Evolutionary conservation across 2,888 invertebrate species (phyloP).

Genomic region (Cantharis rufa): DNA sequence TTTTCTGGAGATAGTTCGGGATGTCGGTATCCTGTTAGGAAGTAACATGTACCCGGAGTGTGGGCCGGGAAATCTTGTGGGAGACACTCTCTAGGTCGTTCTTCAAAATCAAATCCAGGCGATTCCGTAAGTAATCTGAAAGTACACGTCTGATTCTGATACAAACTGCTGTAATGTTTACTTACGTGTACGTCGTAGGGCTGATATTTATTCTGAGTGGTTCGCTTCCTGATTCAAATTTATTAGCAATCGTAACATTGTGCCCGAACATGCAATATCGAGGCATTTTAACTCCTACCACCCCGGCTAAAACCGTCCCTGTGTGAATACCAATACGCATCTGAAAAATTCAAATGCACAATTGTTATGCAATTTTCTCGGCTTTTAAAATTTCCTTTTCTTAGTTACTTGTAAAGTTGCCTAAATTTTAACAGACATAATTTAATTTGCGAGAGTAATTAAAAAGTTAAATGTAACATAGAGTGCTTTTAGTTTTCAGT

Average conservation of each 20-base stretch:
- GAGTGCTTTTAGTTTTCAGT: not conserved
- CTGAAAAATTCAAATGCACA: constrained; percentile 57
- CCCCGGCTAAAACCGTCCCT: constrained; percentile 90
- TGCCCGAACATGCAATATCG: constrained; percentile 95
- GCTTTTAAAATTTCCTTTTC: not conserved
- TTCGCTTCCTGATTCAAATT: constrained; percentile 93
- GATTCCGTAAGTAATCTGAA: constrained; percentile 74
- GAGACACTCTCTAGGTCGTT: constrained; percentile 75
- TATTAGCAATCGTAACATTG: constrained; percentile 93
- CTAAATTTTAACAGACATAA: not conserved
- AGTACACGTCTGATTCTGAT: constrained; percentile 35
- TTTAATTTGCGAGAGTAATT: not conserved
- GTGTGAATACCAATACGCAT: constrained; percentile 96
- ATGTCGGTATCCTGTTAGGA: constrained; percentile 79
- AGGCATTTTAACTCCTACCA: constrained; percentile 92
- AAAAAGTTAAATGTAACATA: not conserved
- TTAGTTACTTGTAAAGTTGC: not conserved
- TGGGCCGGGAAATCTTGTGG: constrained; percentile 84
- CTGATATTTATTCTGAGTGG: constrained; percentile 90
- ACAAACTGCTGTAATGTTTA: constrained; percentile 33
- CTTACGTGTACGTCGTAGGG: constrained; percentile 90
- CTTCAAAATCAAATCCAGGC: constrained; percentile 77
- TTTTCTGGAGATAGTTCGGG: constrained; percentile 65
- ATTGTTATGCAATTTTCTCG: not conserved
- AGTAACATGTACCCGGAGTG: constrained; percentile 82